phyloP scores from a whole-genome alignment of 2,113 vertebrate species.

The Catharus bicknelli region DNA sequence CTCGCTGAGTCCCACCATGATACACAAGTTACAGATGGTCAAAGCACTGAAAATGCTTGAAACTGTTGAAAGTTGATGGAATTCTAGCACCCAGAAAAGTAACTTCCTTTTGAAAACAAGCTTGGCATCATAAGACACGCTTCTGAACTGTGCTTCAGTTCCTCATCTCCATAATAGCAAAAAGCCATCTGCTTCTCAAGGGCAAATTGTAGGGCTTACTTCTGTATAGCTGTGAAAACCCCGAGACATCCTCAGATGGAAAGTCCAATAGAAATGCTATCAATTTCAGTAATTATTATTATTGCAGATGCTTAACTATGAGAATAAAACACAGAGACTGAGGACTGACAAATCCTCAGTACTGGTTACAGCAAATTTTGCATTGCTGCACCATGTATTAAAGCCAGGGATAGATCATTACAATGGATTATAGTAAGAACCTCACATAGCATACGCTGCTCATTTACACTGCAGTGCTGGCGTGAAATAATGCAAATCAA shows the following conservation, averaged over 20 bases:
- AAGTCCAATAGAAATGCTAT: not conserved
- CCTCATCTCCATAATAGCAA: constrained; percentile 34
- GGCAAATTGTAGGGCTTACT: constrained; percentile 50
- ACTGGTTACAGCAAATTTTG: not conserved
- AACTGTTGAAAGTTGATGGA: not conserved
- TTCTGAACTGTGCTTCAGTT: constrained; percentile 14
- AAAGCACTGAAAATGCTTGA: not conserved
- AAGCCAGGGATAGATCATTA: constrained; percentile 2
- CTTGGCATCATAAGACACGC: not conserved
- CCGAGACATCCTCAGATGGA: not conserved
- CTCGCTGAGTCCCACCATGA: not conserved
- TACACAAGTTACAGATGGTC: not conserved
- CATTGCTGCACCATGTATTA: not conserved
- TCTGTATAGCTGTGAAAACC: constrained; percentile 39
- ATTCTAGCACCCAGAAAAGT: not conserved
- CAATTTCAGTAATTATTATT: constrained; percentile 46
- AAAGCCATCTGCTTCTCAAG: constrained; percentile 42
- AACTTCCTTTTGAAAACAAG: not conserved
- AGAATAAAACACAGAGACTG: not conserved
- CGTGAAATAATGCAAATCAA: constrained; percentile 27
- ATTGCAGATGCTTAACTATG: constrained; percentile 16
- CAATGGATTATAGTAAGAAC: not conserved
- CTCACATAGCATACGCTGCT: not conserved
- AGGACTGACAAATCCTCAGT: not conserved
- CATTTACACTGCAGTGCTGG: constrained; percentile 6